Evolutionary conservation across 2,888 invertebrate species (phyloP).

Genomic region (Archips crataeganus): DNA sequence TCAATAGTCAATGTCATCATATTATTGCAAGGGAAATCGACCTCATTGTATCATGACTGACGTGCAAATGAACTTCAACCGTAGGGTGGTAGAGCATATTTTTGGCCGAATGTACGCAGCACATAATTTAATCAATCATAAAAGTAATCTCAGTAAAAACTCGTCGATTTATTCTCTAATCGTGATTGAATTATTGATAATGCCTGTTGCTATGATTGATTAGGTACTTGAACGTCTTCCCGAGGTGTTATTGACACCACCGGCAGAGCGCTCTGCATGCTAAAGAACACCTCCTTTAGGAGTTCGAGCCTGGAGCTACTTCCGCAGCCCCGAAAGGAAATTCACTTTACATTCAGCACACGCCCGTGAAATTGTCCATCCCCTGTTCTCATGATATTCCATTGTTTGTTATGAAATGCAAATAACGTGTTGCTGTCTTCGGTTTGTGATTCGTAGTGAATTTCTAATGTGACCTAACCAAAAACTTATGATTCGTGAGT

Average conservation of each 20-base stretch:
- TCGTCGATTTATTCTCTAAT: neutral
- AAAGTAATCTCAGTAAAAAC: neutral
- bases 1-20: too few relatives aligned
- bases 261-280: constrained; percentile 62
- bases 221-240: constrained; percentile 28
- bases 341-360: constrained; percentile 74
- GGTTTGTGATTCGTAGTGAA: neutral
- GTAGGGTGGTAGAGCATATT: too few relatives aligned
- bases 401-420: constrained; percentile 61
- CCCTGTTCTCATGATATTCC: constrained; percentile 63
- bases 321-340: constrained; percentile 81
- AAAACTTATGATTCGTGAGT: neutral
- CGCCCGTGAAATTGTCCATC: constrained; percentile 63
- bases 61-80: too few relatives aligned
- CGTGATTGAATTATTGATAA: constrained; percentile 17
- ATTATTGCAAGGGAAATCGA: too few relatives aligned
- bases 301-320: constrained; percentile 59
- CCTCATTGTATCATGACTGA: too few relatives aligned
- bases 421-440: constrained; percentile 42
- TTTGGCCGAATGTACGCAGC: neutral
- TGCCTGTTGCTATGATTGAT: constrained; percentile 17
- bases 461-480: neutral
- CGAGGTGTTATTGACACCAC: constrained; percentile 66
- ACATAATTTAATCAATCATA: neutral
- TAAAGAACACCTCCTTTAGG: constrained; percentile 65